Percentiles rank a stretch among this genome's conserved stretches.
These are phyloP conservation scores for Phoxinus phoxinus DNA, from an alignment of 2,113 vertebrate genomes.

Conservation along the genomic window DNA sequence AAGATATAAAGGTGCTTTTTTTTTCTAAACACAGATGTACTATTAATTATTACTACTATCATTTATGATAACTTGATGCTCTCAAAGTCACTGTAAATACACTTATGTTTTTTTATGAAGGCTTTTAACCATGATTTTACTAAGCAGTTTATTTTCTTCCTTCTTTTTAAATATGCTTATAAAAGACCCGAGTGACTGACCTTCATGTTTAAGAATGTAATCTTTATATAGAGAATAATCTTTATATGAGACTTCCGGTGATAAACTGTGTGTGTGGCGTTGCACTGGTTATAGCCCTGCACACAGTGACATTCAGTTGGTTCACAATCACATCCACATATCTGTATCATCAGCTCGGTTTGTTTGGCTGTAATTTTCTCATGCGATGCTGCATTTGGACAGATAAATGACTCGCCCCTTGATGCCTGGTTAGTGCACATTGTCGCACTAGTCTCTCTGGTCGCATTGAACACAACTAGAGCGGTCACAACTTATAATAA, in stretches of 20 bases:
- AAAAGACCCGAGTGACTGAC: background rate
- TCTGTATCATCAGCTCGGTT: background rate
- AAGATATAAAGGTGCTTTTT: background rate
- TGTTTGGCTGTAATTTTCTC: background rate
- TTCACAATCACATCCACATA: background rate
- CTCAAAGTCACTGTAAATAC: background rate
- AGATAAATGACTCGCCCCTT: background rate
- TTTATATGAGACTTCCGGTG: background rate
- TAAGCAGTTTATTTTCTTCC: background rate
- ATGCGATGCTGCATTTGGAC: background rate
- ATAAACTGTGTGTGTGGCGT: background rate
- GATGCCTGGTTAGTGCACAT: background rate
- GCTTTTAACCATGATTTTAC: background rate
- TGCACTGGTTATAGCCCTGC: background rate
- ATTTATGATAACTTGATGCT: background rate
- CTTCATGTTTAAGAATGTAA: background rate
- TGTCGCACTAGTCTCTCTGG: background rate
- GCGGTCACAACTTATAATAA: background rate
- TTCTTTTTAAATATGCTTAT: background rate
- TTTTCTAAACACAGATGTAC: background rate
- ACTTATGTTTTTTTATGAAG: background rate
- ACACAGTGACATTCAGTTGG: background rate
- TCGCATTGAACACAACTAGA: background rate
- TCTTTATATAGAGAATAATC: background rate
- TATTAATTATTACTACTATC: background rate